Base-by-base conservation (phyloP, 1,140 invertebrate species). In the Spodoptera frugiperda region DNA sequence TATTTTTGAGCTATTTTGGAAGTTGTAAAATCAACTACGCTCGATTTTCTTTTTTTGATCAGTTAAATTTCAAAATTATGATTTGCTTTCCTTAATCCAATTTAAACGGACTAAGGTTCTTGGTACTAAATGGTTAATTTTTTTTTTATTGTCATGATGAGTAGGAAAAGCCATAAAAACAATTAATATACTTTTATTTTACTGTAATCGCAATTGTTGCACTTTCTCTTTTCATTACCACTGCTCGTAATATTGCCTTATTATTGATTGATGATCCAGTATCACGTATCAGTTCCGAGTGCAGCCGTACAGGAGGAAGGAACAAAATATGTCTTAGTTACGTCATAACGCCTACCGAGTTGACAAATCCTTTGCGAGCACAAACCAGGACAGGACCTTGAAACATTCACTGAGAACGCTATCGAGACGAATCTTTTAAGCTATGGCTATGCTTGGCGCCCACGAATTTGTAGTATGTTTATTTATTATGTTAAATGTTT, bases 351-450 rank as follows among this genome's bases (percentile, higher is more conserved):
- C 82, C 83, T 83, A 90, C 89, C 78, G 81, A 87, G 87, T 90
- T 89, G 90, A 92, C 90, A 92, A 91, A 93, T 93, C 90, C 90
- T 93, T 91, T 84, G 82, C 89, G 84, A 88, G 84, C 81, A 82
- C 78, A 87, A 92, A 93, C 84, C 90, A 87, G 91, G 89, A 92
- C 90, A 86, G 81, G 90, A 91, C 92, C 92, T 93, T 93, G 92
- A 92, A 91, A 92, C 92, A 92, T 91, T 92, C 90, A 89, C 92
- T 80, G 77, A 84, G 89, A 92, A 90, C 87, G 86, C 86, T 91
- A 92, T 92, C 89, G 87, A 92, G 90, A 90, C 89, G 87, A 92
- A 91, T 91, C 89, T 92, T 85, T 87, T 82, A 86, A 85, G 84
- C 83, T 87, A 82, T 81, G 81, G 83, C 84, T 78, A 80, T 76